phyloP scores from a whole-genome alignment of 1,140 invertebrate genomes.

The Lysiphlebus fabarum region DNA sequence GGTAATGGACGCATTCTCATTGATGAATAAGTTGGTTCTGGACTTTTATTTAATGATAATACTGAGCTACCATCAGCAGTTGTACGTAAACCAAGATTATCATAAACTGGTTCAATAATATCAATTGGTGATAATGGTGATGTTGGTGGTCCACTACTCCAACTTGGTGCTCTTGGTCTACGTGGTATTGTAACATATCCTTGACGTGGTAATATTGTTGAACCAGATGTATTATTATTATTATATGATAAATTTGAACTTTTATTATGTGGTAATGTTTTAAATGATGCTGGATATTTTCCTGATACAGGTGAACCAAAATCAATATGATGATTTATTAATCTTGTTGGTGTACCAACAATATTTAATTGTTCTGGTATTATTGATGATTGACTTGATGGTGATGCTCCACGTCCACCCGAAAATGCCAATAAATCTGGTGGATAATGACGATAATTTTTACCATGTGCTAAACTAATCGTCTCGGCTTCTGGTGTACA shows the following conservation, averaged over 20 bases:
- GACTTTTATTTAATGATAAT: constrained; percentile 68
- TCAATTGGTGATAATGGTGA: constrained; percentile 50
- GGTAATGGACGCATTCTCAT: constrained; percentile 55
- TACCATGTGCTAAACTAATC: constrained; percentile 50
- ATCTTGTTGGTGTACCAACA: constrained; percentile 33
- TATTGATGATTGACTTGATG: constrained; percentile 69
- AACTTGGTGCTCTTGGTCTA: constrained; percentile 75
- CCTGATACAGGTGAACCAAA: constrained; percentile 36
- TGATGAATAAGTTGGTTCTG: constrained; percentile 43
- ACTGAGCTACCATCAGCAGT: constrained; percentile 83
- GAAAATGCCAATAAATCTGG: constrained; percentile 81
- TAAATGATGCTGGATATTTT: constrained; percentile 56
- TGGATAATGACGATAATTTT: constrained; percentile 63
- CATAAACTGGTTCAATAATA: constrained; percentile 73
- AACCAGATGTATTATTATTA: constrained; percentile 48
- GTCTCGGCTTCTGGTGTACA: constrained; percentile 35
- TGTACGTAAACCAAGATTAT: constrained; percentile 76
- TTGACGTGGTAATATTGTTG: constrained; percentile 61
- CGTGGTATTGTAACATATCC: constrained; percentile 83
- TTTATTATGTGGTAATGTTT: constrained; percentile 69
- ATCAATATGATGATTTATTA: constrained; percentile 41
- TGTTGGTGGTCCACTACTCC: constrained; percentile 64
- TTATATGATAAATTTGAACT: constrained; percentile 68
- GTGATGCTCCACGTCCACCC: constrained; percentile 54
- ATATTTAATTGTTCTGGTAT: constrained; percentile 58